Conservation (phyloP, 2,888 invertebrate species). For the Sipunculus nudus region DNA sequence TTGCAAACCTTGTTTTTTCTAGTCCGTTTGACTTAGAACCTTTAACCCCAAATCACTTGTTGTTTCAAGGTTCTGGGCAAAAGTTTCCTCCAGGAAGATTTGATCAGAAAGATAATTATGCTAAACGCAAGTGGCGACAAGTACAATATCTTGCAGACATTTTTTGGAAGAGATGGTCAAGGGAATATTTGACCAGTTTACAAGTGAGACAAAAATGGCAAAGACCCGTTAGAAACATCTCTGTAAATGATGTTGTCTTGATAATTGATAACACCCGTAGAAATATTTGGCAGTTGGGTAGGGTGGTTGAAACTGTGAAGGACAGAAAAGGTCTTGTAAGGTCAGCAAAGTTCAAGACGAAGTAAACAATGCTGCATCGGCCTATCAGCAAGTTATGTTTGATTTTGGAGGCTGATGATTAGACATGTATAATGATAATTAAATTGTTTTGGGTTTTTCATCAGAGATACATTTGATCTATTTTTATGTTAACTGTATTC, state of each 20-base stretch:
- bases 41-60: not conserved
- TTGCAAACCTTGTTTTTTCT: not conserved
- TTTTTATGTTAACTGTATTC: no score
- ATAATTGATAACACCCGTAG: conserved; percentile 18
- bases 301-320: not conserved
- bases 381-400: no score
- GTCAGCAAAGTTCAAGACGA: no score
- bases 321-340: not conserved
- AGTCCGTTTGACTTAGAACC: not conserved
- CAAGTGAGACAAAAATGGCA: conserved; percentile 18
- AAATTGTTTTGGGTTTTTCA: no score
- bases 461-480: no score
- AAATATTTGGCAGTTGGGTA: conserved; percentile 22
- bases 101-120: conserved; percentile 20
- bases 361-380: no score
- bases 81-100: conserved; percentile 20
- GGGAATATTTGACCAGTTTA: conserved; percentile 13
- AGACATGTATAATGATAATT: no score
- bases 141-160: conserved; percentile 27
- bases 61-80: not conserved
- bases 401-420: no score
- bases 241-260: conserved; percentile 15
- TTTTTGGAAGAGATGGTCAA: conserved; percentile 27
- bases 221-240: not conserved
- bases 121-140: conserved; percentile 26